Evolutionary conservation across 2,797 vertebrate species (phyloP).

Genomic region (Karalla daura): DNA sequence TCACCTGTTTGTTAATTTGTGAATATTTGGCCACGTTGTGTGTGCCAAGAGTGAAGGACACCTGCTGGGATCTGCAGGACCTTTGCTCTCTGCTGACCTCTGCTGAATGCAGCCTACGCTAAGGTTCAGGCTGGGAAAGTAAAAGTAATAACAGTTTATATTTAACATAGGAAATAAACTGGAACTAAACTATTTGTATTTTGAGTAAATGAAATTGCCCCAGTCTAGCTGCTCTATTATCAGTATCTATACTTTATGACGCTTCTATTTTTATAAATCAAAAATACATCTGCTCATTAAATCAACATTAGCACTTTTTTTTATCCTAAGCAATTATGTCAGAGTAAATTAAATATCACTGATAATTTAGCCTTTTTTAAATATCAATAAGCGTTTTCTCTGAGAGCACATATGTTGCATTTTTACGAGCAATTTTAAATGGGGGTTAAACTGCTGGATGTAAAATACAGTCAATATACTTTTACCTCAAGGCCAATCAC

Average conservation of each 20-base stretch:
- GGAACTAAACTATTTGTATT: not conserved
- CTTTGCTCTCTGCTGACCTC: slow-evolving; percentile 58
- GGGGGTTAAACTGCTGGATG: not conserved
- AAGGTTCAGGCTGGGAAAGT: not conserved
- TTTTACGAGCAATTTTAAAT: not conserved
- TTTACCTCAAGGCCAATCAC: not conserved
- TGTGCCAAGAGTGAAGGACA: slow-evolving; percentile 48
- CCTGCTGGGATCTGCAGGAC: slow-evolving; percentile 30
- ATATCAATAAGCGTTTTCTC: not conserved
- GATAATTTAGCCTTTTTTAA: not conserved
- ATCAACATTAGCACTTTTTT: not conserved
- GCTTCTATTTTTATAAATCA: not conserved
- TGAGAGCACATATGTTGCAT: not conserved
- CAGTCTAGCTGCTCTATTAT: not conserved
- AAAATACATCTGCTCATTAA: not conserved
- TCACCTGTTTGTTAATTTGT: slow-evolving; percentile 81
- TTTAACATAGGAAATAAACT: too few relatives aligned
- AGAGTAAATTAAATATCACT: not conserved
- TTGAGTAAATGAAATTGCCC: not conserved
- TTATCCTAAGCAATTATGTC: too few relatives aligned
- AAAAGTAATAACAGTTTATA: not conserved
- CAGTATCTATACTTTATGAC: not conserved
- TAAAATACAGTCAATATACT: not conserved
- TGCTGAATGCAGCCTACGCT: slow-evolving; percentile 25
- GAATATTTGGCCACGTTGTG: slow-evolving; percentile 52